phyloP scores from a whole-genome alignment of 2,797 vertebrate genomes.

The Galagoides demidoff region DNA sequence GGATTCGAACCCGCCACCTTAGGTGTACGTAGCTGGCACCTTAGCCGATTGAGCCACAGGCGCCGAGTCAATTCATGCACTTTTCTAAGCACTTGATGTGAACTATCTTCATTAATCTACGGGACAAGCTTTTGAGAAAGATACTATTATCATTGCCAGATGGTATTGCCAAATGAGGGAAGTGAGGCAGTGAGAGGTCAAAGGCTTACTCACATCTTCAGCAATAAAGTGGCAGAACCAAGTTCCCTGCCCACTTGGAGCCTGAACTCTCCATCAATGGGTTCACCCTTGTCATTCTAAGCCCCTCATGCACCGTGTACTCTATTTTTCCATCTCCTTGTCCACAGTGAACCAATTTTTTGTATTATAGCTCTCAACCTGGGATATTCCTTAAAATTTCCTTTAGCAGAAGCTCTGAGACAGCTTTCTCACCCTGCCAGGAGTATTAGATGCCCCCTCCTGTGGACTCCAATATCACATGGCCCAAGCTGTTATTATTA shows the following conservation, averaged over 20 bases:
- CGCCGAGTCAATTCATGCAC: background rate
- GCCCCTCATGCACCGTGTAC: too few species aligned
- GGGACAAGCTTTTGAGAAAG: background rate
- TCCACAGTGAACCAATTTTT: background rate
- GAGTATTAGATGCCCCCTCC: background rate
- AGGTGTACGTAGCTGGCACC: too few species aligned
- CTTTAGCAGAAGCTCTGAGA: background rate
- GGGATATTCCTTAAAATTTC: background rate
- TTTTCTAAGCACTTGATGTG: background rate
- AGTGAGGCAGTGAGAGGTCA: background rate
- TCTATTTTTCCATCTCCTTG: background rate
- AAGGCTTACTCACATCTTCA: background rate
- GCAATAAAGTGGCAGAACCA: background rate
- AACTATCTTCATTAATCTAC: background rate
- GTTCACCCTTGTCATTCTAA: background rate
- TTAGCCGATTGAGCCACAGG: too few species aligned
- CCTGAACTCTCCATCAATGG: background rate
- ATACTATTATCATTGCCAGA: conserved; percentile 5
- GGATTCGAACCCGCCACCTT: too few species aligned
- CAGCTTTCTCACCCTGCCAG: background rate
- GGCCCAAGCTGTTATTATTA: background rate
- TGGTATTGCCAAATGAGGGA: background rate
- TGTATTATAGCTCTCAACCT: background rate
- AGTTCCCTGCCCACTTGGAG: background rate
- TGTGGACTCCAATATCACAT: background rate